Evolutionary conservation across 2,888 invertebrate genomes (phyloP).

Genomic region (Fabriciana adippe): DNA sequence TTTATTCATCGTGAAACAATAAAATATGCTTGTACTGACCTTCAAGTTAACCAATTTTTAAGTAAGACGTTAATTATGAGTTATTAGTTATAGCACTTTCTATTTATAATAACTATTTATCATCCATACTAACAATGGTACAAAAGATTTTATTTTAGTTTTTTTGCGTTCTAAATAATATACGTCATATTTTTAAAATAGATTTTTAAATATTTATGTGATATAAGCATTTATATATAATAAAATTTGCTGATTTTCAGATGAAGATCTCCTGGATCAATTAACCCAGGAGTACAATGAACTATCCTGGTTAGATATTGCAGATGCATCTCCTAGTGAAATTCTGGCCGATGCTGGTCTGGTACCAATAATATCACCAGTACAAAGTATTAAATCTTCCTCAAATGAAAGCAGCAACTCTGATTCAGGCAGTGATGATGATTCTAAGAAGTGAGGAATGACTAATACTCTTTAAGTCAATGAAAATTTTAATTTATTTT

Average conservation of each 20-base stretch:
- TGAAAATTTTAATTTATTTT: too few species aligned
- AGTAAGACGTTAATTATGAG: conserved; percentile 29
- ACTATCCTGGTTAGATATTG: conserved; percentile 69
- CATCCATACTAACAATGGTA: not conserved
- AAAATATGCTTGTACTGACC: conserved; percentile 54
- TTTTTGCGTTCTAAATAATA: conserved; percentile 5
- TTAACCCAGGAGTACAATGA: conserved; percentile 70
- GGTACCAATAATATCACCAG: conserved; percentile 68
- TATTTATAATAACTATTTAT: conserved; percentile 19
- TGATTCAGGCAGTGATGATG: conserved; percentile 78
- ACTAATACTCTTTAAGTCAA: too few species aligned
- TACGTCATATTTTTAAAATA: not conserved
- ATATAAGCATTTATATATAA: not conserved
- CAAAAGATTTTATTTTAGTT: conserved; percentile 10
- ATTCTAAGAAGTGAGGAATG: conserved; percentile 66
- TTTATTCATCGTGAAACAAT: conserved; percentile 36
- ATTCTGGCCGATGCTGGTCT: conserved; percentile 75
- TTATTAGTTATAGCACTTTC: conserved; percentile 55
- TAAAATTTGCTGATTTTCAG: conserved; percentile 48
- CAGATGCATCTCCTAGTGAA: conserved; percentile 76
- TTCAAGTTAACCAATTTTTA: conserved; percentile 45
- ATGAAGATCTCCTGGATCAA: conserved; percentile 72
- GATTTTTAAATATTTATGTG: not conserved
- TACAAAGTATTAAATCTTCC: conserved; percentile 65
- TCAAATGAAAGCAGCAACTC: conserved; percentile 67